Conservation (phyloP, 2,113 vertebrate species). For the Oncorhynchus kisutch region DNA sequence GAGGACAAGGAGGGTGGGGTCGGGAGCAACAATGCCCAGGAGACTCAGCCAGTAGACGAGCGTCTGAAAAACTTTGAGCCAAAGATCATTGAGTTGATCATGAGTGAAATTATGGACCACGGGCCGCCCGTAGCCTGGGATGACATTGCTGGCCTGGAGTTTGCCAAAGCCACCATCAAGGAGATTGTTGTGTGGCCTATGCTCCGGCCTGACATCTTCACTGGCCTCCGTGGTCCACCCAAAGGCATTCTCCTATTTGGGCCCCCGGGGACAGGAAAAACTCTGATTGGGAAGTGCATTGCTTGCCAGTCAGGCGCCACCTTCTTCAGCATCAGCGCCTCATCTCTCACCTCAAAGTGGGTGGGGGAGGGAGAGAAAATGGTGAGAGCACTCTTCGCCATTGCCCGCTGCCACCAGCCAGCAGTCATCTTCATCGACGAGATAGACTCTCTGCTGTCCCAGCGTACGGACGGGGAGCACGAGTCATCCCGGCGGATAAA, state of each 20-base stretch:
- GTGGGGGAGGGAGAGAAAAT: constrained; percentile 98
- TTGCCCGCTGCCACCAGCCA: constrained; percentile 91
- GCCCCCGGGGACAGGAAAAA: constrained; percentile 95
- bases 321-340: constrained; percentile 97
- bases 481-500: constrained; percentile 95
- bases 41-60: constrained; percentile 75
- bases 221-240: constrained; percentile 90
- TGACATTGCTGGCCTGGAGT: constrained; percentile 94
- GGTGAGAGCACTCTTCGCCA: constrained; percentile 91
- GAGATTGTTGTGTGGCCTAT: constrained; percentile 99
- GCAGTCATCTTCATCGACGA: constrained; percentile 98
- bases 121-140: constrained; percentile 91
- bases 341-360: constrained; percentile 97
- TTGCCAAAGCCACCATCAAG: constrained; percentile 93
- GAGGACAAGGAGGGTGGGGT: constrained; percentile 70
- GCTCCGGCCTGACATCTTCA: constrained; percentile 95
- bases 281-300: constrained; percentile 96
- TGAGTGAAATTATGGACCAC: constrained; percentile 95
- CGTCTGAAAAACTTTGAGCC: constrained; percentile 90
- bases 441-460: constrained; percentile 93
- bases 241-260: constrained; percentile 96
- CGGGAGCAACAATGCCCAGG: constrained; percentile 27
- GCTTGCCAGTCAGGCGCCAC: constrained; percentile 95
- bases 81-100: constrained; percentile 93
- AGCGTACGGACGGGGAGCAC: constrained; percentile 91